phyloP scores from a whole-genome alignment of 2,797 vertebrate genomes.

The Calcarius lapponicus region DNA sequence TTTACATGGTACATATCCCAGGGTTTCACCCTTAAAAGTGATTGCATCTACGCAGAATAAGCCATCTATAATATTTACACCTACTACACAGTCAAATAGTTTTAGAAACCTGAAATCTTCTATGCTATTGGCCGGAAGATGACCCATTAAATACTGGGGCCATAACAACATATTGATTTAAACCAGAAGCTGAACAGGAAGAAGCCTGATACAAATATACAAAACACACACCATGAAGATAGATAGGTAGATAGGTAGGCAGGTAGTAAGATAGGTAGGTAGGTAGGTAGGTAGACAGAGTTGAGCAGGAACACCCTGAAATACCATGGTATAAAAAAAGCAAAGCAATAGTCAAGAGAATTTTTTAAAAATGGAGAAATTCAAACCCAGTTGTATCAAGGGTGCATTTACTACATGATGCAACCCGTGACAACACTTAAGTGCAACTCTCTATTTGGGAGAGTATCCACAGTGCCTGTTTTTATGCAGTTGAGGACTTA shows the following conservation, averaged over 20 bases:
- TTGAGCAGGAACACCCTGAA: not conserved
- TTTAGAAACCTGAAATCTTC: not conserved
- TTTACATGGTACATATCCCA: not conserved
- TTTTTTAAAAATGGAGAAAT: not conserved
- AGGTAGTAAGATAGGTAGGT: not conserved
- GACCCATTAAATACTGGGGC: not conserved
- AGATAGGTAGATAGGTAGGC: not conserved
- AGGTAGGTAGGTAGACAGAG: not conserved
- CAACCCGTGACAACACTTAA: not conserved
- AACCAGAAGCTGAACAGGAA: not conserved
- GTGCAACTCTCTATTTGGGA: not conserved
- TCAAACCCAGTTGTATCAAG: not conserved
- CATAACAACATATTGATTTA: not conserved
- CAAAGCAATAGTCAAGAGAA: not conserved
- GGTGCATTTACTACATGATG: not conserved
- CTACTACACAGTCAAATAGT: not conserved
- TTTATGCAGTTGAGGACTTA: not conserved
- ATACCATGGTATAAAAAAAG: not conserved
- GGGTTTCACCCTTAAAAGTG: not conserved
- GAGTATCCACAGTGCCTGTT: not conserved
- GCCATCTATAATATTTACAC: not conserved
- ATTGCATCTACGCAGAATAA: not conserved
- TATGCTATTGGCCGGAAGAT: not conserved
- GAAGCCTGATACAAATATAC: not conserved
- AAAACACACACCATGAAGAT: not conserved